These are phyloP conservation scores for Cyclina sinensis DNA, from an alignment of 1,140 invertebrate genomes.

Conservation along the genomic window DNA sequence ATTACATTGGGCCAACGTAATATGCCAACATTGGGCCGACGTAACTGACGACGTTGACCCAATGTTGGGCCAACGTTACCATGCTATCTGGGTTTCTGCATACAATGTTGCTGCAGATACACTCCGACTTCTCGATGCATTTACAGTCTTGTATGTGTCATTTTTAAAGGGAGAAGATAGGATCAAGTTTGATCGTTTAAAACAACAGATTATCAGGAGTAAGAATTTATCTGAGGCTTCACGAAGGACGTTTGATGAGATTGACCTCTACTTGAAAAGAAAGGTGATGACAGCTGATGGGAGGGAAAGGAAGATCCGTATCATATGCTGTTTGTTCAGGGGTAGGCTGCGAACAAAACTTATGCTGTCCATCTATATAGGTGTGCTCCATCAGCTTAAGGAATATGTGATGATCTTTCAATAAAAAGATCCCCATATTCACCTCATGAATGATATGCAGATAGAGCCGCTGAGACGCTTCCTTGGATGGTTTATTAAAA, in stretches of 20 bases:
- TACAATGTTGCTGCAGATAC: slow-evolving; percentile 29
- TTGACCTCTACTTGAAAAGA: background rate
- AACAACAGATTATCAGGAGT: background rate
- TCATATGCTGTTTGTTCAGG: background rate
- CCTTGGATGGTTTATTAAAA: slow-evolving; percentile 19
- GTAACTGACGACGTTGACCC: no score
- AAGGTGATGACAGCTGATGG: slow-evolving; percentile 1
- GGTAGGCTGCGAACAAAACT: background rate
- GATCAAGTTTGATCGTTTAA: background rate
- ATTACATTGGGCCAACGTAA: no score
- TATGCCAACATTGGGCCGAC: no score
- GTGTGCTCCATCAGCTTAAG: slow-evolving; percentile 27
- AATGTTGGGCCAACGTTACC: no score
- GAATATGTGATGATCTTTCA: slow-evolving; percentile 39
- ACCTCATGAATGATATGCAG: slow-evolving; percentile 31
- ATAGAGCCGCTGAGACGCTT: background rate
- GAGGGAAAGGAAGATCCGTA: slow-evolving; percentile 1
- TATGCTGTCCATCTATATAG: slow-evolving; percentile 19
- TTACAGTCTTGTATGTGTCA: background rate
- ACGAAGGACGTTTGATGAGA: background rate
- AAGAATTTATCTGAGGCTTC: background rate
- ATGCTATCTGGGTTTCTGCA: no score
- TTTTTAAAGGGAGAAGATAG: slow-evolving; percentile 12
- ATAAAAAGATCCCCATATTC: slow-evolving; percentile 28
- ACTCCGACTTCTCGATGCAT: slow-evolving; percentile 11